These are phyloP conservation scores for Melipona beecheii DNA, from an alignment of 2,888 invertebrate species.

Conservation along the genomic window DNA sequence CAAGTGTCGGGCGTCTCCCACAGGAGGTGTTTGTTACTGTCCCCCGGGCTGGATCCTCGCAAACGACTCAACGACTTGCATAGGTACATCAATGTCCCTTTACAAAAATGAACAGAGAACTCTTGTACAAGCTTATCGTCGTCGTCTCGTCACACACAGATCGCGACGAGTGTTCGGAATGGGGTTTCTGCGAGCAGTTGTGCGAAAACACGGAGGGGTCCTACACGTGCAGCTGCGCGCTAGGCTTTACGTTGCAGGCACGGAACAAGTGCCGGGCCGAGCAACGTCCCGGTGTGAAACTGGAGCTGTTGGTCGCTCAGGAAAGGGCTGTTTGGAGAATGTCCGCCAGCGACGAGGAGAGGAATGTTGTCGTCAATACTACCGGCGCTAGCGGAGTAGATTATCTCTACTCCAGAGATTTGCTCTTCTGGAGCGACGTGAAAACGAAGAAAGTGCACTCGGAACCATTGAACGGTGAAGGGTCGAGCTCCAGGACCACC, in stretches of 20 bases:
- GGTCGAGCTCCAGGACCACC: conserved; percentile 85
- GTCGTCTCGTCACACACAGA: conserved; percentile 86
- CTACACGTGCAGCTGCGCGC: conserved; percentile 93
- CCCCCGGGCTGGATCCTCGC: conserved; percentile 93
- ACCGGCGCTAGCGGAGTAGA: conserved; percentile 94
- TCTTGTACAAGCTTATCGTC: neutral
- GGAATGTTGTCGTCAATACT: conserved; percentile 90
- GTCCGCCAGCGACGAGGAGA: conserved; percentile 87
- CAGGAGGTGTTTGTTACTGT: conserved; percentile 96
- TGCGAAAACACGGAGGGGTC: conserved; percentile 95
- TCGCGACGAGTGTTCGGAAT: conserved; percentile 95
- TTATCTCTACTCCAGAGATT: conserved; percentile 90
- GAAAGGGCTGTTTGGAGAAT: conserved; percentile 90
- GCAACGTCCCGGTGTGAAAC: conserved; percentile 84
- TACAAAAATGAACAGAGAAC: neutral
- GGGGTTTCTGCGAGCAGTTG: conserved; percentile 97
- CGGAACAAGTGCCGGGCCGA: conserved; percentile 88
- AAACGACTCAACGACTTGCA: conserved; percentile 93
- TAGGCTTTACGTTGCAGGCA: conserved; percentile 89
- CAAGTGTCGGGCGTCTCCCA: conserved; percentile 95
- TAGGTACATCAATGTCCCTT: conserved; percentile 85
- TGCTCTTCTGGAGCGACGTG: conserved; percentile 95
- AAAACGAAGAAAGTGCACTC: conserved; percentile 92
- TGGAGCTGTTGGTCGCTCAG: conserved; percentile 89
- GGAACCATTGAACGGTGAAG: conserved; percentile 80